Evolutionary conservation across 2,797 vertebrate genomes (phyloP), one percentile per base, ranked within the genome.

Genomic region (Heteromormyrus szaboi): DNA sequence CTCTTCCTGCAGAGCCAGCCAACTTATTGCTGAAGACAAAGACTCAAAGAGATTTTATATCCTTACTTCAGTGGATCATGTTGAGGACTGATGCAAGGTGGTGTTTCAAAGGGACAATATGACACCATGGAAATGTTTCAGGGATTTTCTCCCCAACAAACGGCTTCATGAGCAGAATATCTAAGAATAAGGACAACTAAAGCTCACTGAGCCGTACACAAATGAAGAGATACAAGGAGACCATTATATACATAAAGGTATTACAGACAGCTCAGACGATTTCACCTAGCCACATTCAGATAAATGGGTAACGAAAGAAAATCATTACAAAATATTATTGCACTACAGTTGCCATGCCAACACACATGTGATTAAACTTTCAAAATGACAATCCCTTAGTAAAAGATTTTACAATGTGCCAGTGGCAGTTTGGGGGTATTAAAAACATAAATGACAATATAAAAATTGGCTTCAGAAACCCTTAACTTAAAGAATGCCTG

Each of bases 311-410:
- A 91, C 90, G 94, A 90, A 90, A 81, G 50, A 90, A 90, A 90
- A 91, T 92, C 59, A 89, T 72, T 86, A 92, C 91, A 89, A 90
- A 91, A 90, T 90, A 90, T 92, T 94, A 94, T 94, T 93, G 94
- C 93, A 94, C 93, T 93, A 94, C 92, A 94, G 90, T 90, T 92
- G 92, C 91, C 93, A 91, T 91, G 91, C 89, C 25, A 91, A 62
- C 51, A 89, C 81, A 88, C 76, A 86, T 50, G 44, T 88, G 72
- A 86, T 84, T 85, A 84, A 53, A 88, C 88, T 86, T 72, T 90
- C 59, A 81, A 88, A 54, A 9, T 72, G 86, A 83, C 17, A 46
- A 44, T 89, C 44, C 59, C 56, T 88, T 81, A 81, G 41, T 72
- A 29, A 50, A 29, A 50, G 48, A 53, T 50, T 85, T 53, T 25